A percentile compares a stretch with the other conserved stretches of the same genome.
These are phyloP conservation scores for Rhizoglyphus robini DNA, from an alignment of 1,140 invertebrate species.

Conservation along the genomic window DNA sequence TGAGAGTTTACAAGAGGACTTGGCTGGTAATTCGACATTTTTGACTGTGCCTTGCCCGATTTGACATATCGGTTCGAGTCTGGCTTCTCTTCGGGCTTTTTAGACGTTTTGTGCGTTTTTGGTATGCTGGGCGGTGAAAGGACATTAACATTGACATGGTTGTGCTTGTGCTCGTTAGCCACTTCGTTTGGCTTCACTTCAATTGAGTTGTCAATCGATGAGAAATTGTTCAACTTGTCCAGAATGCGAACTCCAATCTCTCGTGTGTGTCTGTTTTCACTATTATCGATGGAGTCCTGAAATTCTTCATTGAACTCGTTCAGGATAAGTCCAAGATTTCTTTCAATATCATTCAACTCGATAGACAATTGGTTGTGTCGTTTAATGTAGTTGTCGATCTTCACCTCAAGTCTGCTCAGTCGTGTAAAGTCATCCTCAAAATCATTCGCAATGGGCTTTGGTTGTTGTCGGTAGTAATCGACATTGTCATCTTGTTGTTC, in stretches of 20 bases:
- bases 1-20: not conserved
- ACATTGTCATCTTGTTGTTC: not conserved
- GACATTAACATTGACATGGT: too few species aligned
- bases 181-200: not conserved
- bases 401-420: not conserved
- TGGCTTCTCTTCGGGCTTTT: too few species aligned
- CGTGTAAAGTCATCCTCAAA: slow-evolving; percentile 1
- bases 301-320: slow-evolving; percentile 11
- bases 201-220: not conserved
- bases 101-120: too few species aligned
- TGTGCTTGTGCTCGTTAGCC: too few species aligned
- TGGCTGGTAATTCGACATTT: too few species aligned
- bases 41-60: too few species aligned
- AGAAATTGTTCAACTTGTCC: not conserved
- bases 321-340: not conserved
- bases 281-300: not conserved
- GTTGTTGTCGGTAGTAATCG: not conserved
- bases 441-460: not conserved
- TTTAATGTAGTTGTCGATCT: slow-evolving; percentile 5
- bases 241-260: slow-evolving; percentile 11
- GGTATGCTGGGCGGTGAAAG: too few species aligned
- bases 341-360: not conserved
- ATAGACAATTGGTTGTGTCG: not conserved
- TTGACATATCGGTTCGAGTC: too few species aligned
- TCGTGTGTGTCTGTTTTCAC: not conserved